A percentile compares a stretch with the other conserved stretches of the same genome.
phyloP scores from a whole-genome alignment of 2,888 invertebrate genomes.

The Sarcophaga subvicina region DNA sequence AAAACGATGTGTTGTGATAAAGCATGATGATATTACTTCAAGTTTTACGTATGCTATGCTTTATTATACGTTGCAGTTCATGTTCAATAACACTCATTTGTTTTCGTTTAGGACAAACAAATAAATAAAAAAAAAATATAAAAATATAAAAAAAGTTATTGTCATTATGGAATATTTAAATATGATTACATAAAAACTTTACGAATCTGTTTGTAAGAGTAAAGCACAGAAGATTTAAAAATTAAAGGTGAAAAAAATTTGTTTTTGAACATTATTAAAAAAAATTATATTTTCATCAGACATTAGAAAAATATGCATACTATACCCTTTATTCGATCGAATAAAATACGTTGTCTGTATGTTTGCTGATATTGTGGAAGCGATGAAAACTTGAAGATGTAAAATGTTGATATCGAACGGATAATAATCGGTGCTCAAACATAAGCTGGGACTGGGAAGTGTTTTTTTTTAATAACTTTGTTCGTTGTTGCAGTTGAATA shows the following conservation, averaged over 20 bases:
- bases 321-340: conserved; percentile 56
- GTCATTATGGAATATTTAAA: conserved; percentile 46
- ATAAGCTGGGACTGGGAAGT: conserved; percentile 41
- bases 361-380: conserved; percentile 37
- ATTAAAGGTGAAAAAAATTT: conserved; percentile 39
- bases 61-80: conserved; percentile 36
- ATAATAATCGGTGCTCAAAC: conserved; percentile 39
- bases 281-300: conserved; percentile 48
- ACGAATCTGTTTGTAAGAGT: conserved; percentile 28
- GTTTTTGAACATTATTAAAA: conserved; percentile 41
- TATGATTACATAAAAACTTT: conserved; percentile 42
- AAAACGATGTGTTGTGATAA: conserved; percentile 50
- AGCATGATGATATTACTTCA: conserved; percentile 42
- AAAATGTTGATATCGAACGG: conserved; percentile 25
- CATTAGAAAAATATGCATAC: conserved; percentile 51
- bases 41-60: conserved; percentile 38
- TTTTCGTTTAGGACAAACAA: conserved; percentile 46
- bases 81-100: conserved; percentile 56
- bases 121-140: conserved; percentile 51
- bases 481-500: conserved; percentile 31
- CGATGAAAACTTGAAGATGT: conserved; percentile 49
- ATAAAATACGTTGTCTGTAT: conserved; percentile 38
- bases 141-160: conserved; percentile 46
- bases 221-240: conserved; percentile 48
- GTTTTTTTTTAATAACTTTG: conserved; percentile 15